Evolutionary conservation across 2,888 invertebrate genomes (phyloP), one percentile per base, ranked within the genome.

Genomic region (Patella pellucida): DNA sequence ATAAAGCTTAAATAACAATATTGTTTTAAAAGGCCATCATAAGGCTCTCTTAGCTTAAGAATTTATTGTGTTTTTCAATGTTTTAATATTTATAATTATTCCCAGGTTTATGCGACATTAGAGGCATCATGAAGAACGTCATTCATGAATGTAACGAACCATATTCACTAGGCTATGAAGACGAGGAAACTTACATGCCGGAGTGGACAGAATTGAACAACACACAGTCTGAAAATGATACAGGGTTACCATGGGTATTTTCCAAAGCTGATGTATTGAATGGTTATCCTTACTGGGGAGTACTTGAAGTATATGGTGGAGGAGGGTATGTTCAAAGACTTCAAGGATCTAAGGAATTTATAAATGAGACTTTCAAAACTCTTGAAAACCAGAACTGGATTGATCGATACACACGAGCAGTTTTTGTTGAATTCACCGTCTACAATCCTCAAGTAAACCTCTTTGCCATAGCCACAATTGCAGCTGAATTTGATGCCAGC

Each of bases 391-490:
- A 90, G 62, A 82, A 85, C 15, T 93, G 92, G 92, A 89, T 92
- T 31, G 92, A 93, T 79, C 82, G 86, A 76, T 86, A 90, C 79
- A 92, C 93, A 1, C 78, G 93, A 69, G 92, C 92, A 4, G 88
- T 93, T 7, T 90, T 93, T 78, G 87, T 93, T n/a, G 92, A 93
- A 79, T 92, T 93, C 82, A 92, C 92, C 0, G 90, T 91, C 52
- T 93, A 92, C 85, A 93, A 93, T 76, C 86, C 90, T 0, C 86
- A 87, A 74, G 84, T 89, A 2, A 90, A 90, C 77, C 81, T 91
- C 23, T 91, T 91, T 79, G 85, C 86, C 9, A 85, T 90, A 2
- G 83, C 82, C 12, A 89, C 88, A 7, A 79, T 91, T 19, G 76
- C 90, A 11, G 84, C 89, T 1, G 91, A 91, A 84, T 84, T 89